Evolutionary conservation across 2,797 vertebrate genomes (phyloP).

Genomic region (Myoxocephalus aenaeus): DNA sequence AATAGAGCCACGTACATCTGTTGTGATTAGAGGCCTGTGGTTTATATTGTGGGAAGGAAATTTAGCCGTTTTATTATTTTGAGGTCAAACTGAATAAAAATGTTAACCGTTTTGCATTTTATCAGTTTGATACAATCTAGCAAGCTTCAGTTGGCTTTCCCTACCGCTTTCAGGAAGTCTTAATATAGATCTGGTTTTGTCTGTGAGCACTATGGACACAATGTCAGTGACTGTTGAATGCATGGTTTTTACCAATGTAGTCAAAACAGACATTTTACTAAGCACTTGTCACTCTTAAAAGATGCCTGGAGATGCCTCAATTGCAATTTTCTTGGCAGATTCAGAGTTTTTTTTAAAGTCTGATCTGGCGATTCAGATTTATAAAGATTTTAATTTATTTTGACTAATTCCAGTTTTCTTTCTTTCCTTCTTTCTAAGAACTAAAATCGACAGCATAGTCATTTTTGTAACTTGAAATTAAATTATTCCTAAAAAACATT

Average conservation of each 20-base stretch:
- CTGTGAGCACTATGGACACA: conserved; percentile 26
- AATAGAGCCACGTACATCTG: conserved; percentile 30
- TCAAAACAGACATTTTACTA: conserved; percentile 9
- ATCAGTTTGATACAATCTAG: conserved; percentile 38
- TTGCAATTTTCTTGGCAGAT: too few relatives aligned
- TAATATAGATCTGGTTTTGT: conserved; percentile 58
- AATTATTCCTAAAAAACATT: too few relatives aligned
- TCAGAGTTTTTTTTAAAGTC: too few relatives aligned
- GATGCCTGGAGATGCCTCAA: not conserved
- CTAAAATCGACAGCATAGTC: too few relatives aligned
- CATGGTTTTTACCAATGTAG: conserved; percentile 33
- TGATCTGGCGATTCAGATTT: too few relatives aligned
- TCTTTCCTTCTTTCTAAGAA: too few relatives aligned
- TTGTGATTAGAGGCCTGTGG: conserved; percentile 2
- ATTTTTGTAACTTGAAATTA: not conserved
- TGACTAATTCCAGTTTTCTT: too few relatives aligned
- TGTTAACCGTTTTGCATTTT: not conserved
- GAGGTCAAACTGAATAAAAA: conserved; percentile 6
- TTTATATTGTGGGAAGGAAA: conserved; percentile 19
- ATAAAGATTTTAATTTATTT: too few relatives aligned
- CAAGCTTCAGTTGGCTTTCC: conserved; percentile 46
- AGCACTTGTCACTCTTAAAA: not conserved
- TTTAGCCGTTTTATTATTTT: conserved; percentile 16
- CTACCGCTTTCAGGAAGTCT: conserved; percentile 67
- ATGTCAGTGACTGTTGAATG: conserved; percentile 42